Percentiles rank a stretch among this genome's conserved stretches.
Evolutionary conservation across 2,113 vertebrate species (phyloP).

Genomic region (Alligator sinensis): DNA sequence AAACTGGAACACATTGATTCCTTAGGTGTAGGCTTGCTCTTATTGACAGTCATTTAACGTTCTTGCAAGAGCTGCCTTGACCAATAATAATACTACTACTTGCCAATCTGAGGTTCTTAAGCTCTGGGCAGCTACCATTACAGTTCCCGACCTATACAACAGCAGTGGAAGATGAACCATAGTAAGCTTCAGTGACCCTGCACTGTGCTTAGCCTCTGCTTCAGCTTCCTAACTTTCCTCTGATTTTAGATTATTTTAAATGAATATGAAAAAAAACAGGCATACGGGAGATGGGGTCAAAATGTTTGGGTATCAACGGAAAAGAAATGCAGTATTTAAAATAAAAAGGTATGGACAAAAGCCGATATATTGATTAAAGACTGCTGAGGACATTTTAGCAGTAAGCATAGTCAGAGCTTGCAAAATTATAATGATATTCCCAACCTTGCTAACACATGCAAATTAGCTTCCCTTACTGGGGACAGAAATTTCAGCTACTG

Average conservation of each 20-base stretch:
- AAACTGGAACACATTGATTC: not conserved
- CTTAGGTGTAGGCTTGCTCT: accelerated
- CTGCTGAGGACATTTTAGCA: not conserved
- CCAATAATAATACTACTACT: not conserved
- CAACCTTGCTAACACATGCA: not conserved
- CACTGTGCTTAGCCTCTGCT: accelerated
- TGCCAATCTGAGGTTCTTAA: not conserved
- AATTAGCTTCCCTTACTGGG: not conserved
- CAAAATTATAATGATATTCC: not conserved
- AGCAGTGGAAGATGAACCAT: not conserved
- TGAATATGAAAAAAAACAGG: not conserved
- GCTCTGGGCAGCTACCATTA: accelerated
- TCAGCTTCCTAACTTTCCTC: not conserved
- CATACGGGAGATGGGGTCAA: accelerated
- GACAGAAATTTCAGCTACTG: not conserved
- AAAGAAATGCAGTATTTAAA: not conserved
- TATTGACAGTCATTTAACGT: not conserved
- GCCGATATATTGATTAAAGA: not conserved
- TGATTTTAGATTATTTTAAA: accelerated
- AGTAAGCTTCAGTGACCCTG: not conserved
- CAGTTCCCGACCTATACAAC: not conserved
- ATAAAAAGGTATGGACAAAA: not conserved
- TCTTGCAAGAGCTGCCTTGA: not conserved
- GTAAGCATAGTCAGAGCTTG: not conserved
- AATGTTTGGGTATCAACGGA: accelerated